Percentiles rank a stretch among this genome's conserved stretches.
phyloP scores from a whole-genome alignment of 2,888 invertebrate species.

The Tenthredo amoena region DNA sequence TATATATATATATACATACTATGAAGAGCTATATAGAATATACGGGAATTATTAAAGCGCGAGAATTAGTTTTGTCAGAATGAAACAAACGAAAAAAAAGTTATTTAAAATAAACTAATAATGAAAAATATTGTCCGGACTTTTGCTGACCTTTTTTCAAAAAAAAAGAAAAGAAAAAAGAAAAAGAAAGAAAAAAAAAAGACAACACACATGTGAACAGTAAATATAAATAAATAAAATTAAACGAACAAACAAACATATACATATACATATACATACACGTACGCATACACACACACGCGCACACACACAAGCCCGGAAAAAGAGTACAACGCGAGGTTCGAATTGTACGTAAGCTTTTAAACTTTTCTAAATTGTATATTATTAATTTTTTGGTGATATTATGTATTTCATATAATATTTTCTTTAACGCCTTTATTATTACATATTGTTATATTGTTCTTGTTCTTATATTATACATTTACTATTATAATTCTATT shows the following conservation, averaged over 20 bases:
- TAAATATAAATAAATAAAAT: neutral
- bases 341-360: constrained; percentile 42
- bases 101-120: neutral
- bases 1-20: neutral
- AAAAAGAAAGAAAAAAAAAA: neutral
- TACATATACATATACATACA: neutral
- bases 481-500: constrained; percentile 45
- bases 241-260: neutral
- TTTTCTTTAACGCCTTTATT: constrained; percentile 14
- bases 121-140: neutral
- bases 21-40: neutral
- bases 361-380: constrained; percentile 33
- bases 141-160: neutral
- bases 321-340: constrained; percentile 21
- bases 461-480: constrained; percentile 4
- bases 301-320: neutral
- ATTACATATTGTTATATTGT: constrained; percentile 23
- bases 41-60: neutral
- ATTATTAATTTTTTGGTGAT: neutral
- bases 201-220: neutral
- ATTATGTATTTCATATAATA: constrained; percentile 6
- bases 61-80: neutral
- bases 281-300: neutral
- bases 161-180: neutral
- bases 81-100: neutral